Base-by-base conservation (phyloP, 2,113 vertebrate species). In the Pimephales promelas region DNA sequence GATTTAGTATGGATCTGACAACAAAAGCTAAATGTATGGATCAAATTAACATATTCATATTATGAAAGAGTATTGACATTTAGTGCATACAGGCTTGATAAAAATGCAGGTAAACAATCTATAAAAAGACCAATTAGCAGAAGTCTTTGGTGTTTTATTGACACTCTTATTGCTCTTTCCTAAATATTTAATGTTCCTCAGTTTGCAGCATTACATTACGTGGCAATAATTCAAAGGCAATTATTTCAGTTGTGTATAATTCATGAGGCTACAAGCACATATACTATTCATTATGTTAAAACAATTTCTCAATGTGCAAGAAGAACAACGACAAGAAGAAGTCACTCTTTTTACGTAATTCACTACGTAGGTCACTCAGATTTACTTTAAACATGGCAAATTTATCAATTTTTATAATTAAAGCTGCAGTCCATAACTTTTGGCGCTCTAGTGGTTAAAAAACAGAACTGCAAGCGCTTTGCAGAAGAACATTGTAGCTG, bases 241-340 rank as follows among this genome's bases (percentile, higher is more conserved):
- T 70, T 72, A 87, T 47, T 85, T 83, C 59, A 74, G 68, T 52
- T 36, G 14, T 71, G 64, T 70, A 85, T 85, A 80, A 83, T 81
- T 83, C 80, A 87, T 83, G 70, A 20, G 22, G 47, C 57, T 77
- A 22, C 45, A 83, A 59, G 74, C 66, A 64, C 61, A 79, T 82
- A 57, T 59, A 56, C 45, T 1, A 28, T 28, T 28, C 28, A 28
- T 28, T 54, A 28, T 52, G 28, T 54, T 34, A 34, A 45, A 71
- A 26, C 4, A 52, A 6, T 34, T 68, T 4, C 47, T 52, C 4
- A 22, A 56, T 54, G 3, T 54, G 9, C 72, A 52, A 7, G 26
- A 8, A 45, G 22, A 72, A 26, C n/a, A n/a, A n/a, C n/a, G n/a
- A n/a, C n/a, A n/a, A n/a, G n/a, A n/a, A n/a, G n/a, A n/a, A n/a